Conservation (phyloP, 2,113 vertebrate species). For the Campylomormyrus numenius region DNA sequence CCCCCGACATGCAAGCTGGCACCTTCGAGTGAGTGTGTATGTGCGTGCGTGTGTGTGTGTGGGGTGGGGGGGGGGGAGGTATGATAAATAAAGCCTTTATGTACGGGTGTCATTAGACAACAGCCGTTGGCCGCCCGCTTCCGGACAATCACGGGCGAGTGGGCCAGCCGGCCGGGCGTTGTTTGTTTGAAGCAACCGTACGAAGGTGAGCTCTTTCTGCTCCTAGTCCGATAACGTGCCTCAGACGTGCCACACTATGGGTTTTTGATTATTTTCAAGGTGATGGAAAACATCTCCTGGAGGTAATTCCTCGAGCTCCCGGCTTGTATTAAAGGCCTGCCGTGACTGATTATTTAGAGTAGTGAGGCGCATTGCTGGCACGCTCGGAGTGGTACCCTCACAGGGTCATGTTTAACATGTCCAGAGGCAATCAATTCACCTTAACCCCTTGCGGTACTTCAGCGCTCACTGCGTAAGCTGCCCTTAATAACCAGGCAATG, state of each 20-base stretch:
- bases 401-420: constrained; percentile 44
- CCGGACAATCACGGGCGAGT: neutral
- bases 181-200: neutral
- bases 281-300: constrained; percentile 23
- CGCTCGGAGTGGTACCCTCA: constrained; percentile 11
- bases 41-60: neutral
- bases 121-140: neutral
- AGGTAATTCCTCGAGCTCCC: constrained; percentile 19
- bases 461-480: constrained; percentile 29
- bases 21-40: constrained; percentile 12
- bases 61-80: neutral
- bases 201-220: constrained; percentile 17
- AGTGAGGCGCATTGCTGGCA: constrained; percentile 16
- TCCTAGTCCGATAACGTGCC: constrained; percentile 7
- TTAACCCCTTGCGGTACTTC: constrained; percentile 27
- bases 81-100: constrained; percentile 24
- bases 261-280: constrained; percentile 24
- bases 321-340: constrained; percentile 19
- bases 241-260: constrained; percentile 17
- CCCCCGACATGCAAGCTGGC: constrained; percentile 40
- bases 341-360: constrained; percentile 20
- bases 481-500: constrained; percentile 35
- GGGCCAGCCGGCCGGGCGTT: neutral
- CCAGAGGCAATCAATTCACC: constrained; percentile 43
- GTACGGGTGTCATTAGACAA: neutral